Evolutionary conservation across 2,888 invertebrate genomes (phyloP), one percentile per base, ranked within the genome.

Genomic region (Sesia apiformis): DNA sequence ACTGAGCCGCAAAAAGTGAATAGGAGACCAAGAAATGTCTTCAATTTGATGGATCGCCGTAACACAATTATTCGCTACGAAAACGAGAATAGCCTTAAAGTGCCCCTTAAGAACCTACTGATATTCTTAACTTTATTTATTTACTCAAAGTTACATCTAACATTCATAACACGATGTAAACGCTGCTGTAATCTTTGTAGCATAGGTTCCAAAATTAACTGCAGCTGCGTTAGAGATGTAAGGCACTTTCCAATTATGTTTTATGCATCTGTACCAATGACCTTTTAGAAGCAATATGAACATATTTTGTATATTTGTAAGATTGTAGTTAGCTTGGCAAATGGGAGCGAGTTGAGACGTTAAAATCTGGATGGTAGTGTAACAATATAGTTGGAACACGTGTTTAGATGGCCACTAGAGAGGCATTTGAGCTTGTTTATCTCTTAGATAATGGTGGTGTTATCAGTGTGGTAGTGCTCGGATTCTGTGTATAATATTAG

Each of bases 31-130:
- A 78, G 70, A 78, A 80, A 79, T 72, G 80, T 84, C 82, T 78
- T 72, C 70, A 67, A 73, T 72, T 80, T 89, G 89, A 89, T 88
- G 83, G 84, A 88, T 89, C 75, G 80, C 75, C 76, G 78, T 83
- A 84, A 87, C 83, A 86, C 81, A 88, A 88, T 85, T 76, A 84
- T 81, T 83, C 73, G 70, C 72, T 78, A 76, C 73, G 76, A 78
- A 72, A 68, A 68, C 69, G 62, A 72, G 75, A 68, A 74, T 76
- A 75, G 76, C 83, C 77, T 78, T 83, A 81, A 84, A 86, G 84
- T 81, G 86, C 84, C 84, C 84, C 84, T 84, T 81, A 81, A 81
- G 78, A 81, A 83, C 84, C 83, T 81, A 84, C 82, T 83, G 86
- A 85, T 82, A 84, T 85, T 81, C 80, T 84, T 81, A 80, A 84